Conservation (phyloP, 2,888 invertebrate species). For the Limnephilus marmoratus region DNA sequence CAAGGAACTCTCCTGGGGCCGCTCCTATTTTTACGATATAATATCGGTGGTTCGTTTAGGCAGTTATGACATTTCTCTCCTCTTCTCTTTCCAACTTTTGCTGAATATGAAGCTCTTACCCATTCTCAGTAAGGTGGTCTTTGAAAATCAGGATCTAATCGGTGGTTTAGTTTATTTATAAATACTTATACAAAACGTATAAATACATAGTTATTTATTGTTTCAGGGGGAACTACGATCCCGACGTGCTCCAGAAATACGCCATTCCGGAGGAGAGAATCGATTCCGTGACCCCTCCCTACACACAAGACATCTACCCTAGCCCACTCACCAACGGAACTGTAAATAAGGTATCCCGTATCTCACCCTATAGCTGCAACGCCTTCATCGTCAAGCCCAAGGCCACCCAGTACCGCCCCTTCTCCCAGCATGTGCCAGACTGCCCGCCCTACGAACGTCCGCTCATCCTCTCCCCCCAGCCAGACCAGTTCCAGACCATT, state of each 20-base stretch:
- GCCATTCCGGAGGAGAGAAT: constrained; percentile 45
- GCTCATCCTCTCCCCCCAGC: constrained; percentile 72
- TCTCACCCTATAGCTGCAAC: constrained; percentile 37
- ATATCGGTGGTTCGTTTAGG: too few relatives aligned
- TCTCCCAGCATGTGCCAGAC: constrained; percentile 62
- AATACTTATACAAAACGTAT: too few relatives aligned
- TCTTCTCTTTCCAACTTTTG: too few relatives aligned
- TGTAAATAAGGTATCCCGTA: constrained; percentile 59
- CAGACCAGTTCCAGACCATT: constrained; percentile 70
- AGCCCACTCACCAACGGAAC: constrained; percentile 59
- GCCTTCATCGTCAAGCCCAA: constrained; percentile 48
- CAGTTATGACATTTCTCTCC: too few relatives aligned
- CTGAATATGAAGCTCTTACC: too few relatives aligned
- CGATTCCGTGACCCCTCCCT: constrained; percentile 46
- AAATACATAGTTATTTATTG: background rate
- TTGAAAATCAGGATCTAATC: too few relatives aligned
- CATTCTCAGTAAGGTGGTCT: too few relatives aligned
- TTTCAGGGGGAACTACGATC: constrained; percentile 53
- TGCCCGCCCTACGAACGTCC: constrained; percentile 72
- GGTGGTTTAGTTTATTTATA: too few relatives aligned
- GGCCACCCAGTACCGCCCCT: constrained; percentile 70
- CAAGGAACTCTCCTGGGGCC: background rate
- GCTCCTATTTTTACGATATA: too few relatives aligned
- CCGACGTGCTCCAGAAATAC: constrained; percentile 49
- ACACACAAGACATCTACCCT: constrained; percentile 51